phyloP scores from a whole-genome alignment of 2,797 vertebrate genomes.

The Columba guinea region DNA sequence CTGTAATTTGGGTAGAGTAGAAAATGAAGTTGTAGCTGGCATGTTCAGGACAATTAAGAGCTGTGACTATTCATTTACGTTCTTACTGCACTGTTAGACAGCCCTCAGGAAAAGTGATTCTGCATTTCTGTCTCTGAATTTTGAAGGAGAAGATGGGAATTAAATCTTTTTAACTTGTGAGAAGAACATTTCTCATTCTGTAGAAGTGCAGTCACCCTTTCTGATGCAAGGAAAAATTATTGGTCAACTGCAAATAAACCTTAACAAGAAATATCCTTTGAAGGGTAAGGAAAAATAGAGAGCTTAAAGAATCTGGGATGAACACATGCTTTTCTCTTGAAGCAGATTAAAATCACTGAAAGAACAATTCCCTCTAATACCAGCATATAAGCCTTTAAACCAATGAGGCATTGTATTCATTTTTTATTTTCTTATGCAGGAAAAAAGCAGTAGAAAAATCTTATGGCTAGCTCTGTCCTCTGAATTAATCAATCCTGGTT shows the following conservation, averaged over 20 bases:
- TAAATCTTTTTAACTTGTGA: not conserved
- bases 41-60: not conserved
- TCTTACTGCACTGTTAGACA: not conserved
- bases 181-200: not conserved
- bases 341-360: not conserved
- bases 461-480: not conserved
- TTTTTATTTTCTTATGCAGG: not conserved
- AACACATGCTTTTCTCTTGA: not conserved
- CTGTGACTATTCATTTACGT: not conserved
- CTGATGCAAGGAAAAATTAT: not conserved
- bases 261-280: not conserved
- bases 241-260: not conserved
- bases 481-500: not conserved
- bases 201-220: not conserved
- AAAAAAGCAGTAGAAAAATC: not conserved
- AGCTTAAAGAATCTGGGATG: not conserved
- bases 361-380: not conserved
- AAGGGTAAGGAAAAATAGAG: not conserved
- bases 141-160: not conserved
- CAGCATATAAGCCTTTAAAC: not conserved
- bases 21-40: not conserved
- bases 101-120: not conserved
- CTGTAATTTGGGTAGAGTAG: not conserved
- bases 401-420: fast-evolving
- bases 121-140: not conserved